Conservation (phyloP, 2,888 invertebrate species). For the Rhorus exstirpatorius region DNA sequence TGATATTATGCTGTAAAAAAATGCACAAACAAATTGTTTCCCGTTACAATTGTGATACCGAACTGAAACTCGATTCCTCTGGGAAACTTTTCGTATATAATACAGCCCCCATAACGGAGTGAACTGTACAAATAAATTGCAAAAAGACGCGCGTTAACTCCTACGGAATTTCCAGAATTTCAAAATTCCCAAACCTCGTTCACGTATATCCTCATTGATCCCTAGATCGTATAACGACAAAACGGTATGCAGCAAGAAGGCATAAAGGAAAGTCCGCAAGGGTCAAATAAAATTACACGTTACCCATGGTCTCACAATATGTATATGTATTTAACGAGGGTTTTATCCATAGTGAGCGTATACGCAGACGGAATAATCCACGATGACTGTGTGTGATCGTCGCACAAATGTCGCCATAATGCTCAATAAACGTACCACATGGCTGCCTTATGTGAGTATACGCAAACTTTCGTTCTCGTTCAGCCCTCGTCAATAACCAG, state of each 20-base stretch:
- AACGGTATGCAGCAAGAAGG: conserved; percentile 3
- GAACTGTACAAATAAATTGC: not conserved
- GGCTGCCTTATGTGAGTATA: conserved; percentile 73
- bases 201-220: not conserved
- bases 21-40: too few relatives aligned
- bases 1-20: too few relatives aligned
- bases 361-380: conserved; percentile 27
- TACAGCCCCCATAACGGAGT: not conserved
- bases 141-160: not conserved
- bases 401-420: conserved; percentile 71
- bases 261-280: conserved; percentile 33
- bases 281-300: conserved; percentile 66
- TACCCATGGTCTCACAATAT: conserved; percentile 7
- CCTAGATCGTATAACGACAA: not conserved
- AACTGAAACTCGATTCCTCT: too few relatives aligned
- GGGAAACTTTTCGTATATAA: too few relatives aligned
- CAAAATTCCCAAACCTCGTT: not conserved
- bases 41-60: too few relatives aligned
- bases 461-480: conserved; percentile 9
- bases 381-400: conserved; percentile 12
- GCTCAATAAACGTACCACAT: conserved; percentile 75
- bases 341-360: conserved; percentile 14
- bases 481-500: conserved; percentile 53
- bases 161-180: conserved; percentile 49
- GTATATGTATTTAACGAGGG: conserved; percentile 34